Percentiles rank a stretch among this genome's conserved stretches.
These are phyloP conservation scores for Steatornis caripensis DNA, from an alignment of 2,113 vertebrate genomes.

Conservation along the genomic window DNA sequence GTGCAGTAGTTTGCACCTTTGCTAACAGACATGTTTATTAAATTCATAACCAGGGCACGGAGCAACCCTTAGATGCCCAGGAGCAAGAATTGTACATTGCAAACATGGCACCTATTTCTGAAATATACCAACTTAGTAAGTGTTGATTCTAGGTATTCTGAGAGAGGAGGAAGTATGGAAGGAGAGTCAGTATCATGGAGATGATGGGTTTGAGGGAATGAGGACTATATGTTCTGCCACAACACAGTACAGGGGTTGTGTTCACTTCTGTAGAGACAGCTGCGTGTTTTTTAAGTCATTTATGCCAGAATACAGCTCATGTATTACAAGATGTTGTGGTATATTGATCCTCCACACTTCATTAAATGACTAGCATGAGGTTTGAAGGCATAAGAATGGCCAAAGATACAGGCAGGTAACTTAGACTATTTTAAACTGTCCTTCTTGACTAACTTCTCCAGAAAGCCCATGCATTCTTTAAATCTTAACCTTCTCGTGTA, in stretches of 20 bases:
- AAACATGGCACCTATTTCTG: neutral
- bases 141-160: neutral
- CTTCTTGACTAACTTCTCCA: neutral
- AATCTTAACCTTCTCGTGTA: neutral
- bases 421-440: neutral
- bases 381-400: neutral
- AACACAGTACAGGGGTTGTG: accelerated
- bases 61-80: accelerated
- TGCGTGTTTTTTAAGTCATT: accelerated
- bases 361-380: neutral
- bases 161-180: neutral
- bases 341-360: neutral
- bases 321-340: neutral
- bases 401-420: neutral
- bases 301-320: neutral
- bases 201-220: neutral
- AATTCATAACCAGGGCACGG: neutral
- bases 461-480: neutral
- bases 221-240: neutral
- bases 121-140: neutral
- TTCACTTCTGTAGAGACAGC: neutral
- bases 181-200: neutral
- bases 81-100: neutral
- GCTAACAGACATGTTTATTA: neutral
- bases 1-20: neutral